These are phyloP conservation scores for Diuraphis noxia DNA, from an alignment of 1,140 invertebrate species.

Conservation along the genomic window DNA sequence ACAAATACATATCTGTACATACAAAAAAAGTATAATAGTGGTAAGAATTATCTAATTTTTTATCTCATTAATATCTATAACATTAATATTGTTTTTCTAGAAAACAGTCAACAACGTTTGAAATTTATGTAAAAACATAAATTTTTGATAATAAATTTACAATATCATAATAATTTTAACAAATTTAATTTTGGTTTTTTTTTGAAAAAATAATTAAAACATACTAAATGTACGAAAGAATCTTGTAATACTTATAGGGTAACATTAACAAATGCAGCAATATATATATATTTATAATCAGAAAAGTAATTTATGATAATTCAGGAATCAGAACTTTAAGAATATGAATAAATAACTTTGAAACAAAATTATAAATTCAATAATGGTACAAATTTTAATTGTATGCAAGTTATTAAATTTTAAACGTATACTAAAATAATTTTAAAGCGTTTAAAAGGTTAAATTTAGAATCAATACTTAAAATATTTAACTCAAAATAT, in stretches of 20 bases:
- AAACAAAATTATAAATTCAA: background rate
- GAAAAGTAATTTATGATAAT: background rate
- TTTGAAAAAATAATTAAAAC: conserved; percentile 11
- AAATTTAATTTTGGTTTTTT: conserved; percentile 23
- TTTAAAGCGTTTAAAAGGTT: background rate
- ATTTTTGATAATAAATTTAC: conserved; percentile 40
- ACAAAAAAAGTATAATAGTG: conserved; percentile 7
- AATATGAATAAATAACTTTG: background rate
- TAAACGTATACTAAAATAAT: background rate
- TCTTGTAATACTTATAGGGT: conserved; percentile 29
- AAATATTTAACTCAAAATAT: background rate
- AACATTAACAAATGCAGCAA: conserved; percentile 31
- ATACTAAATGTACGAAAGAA: conserved; percentile 34
- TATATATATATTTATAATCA: background rate
- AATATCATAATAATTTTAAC: conserved; percentile 47
- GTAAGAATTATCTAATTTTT: conserved; percentile 43
- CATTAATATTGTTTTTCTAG: conserved; percentile 39
- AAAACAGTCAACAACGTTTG: conserved; percentile 48
- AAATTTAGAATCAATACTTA: background rate
- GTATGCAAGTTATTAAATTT: background rate
- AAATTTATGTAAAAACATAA: conserved; percentile 49
- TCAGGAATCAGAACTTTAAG: background rate
- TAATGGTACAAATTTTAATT: background rate
- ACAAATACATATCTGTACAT: conserved; percentile 39
- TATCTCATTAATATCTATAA: conserved; percentile 26